Base-by-base conservation (phyloP, 2,888 invertebrate genomes). In the Apotomis capreana region DNA sequence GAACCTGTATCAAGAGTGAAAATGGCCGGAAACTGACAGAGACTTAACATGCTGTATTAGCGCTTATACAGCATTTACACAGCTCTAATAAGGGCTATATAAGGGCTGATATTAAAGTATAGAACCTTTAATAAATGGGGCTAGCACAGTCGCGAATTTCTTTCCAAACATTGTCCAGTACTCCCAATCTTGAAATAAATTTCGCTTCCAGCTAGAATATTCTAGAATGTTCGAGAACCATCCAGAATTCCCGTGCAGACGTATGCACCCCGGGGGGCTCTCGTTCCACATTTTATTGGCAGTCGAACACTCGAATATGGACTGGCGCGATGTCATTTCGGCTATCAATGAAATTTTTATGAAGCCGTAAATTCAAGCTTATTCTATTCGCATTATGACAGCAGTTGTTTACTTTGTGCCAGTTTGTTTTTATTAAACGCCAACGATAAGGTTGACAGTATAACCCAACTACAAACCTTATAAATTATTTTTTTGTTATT, bases 261-360 rank as follows among this genome's bases (percentile, higher is more conserved):
- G 67, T 40, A 58, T 46, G 63, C 60, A 36, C 51, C 68, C 62
- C 68, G 5, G 8, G 68, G 51, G 68, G 6, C 5, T 26, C 4
- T n/a, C 9, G 10, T n/a, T 12, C 37, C 13, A 62, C 44, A 13
- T 63, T 72, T 72, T 72, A 72, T 68, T 55, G 12, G 59, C 52
- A 37, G 36, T 36, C 59, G 58, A 59, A 68, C 58, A 63, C 59
- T 58, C 36, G 72, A 68, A 72, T 68, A 71, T 67, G 61, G 71
- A 67, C 26, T 60, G 58, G 37, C 8, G 59, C 57, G 40, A 49
- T 51, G 71, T 68, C 71, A 68, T 62, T 71, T 67, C 57, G n/a
- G 62, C 55, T 68, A 71, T 71, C 71, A 71, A 71, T 71, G 71
- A 71, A 62, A 58, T 57, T 68, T 71, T 68, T 62, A 71, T 58